Conservation (phyloP, 2,113 vertebrate species). For the Grammomys surdaster region DNA sequence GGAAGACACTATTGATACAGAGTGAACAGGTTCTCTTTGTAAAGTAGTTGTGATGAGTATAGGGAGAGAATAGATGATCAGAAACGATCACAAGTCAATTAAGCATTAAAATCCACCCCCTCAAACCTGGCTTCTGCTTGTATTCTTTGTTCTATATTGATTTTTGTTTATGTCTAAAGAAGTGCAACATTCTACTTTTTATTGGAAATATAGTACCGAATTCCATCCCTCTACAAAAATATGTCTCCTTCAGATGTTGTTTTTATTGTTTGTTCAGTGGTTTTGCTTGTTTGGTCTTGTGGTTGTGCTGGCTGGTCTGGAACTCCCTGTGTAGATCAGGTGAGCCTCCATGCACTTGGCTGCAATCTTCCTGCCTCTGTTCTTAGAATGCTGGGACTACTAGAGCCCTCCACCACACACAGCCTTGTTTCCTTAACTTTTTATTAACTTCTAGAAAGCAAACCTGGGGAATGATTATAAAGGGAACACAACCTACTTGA, state of each 20-base stretch:
- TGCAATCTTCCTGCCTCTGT: not conserved
- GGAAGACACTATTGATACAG: conserved; percentile 51
- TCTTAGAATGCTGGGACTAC: not conserved
- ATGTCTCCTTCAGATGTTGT: not conserved
- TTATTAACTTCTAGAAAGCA: not conserved
- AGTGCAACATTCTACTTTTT: not conserved
- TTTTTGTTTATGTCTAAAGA: conserved; percentile 30
- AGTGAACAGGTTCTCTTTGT: conserved; percentile 46
- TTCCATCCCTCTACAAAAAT: not conserved
- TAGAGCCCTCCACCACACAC: not conserved
- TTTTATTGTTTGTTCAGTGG: not conserved
- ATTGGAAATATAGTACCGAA: not conserved
- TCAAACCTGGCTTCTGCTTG: not conserved
- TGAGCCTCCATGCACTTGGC: not conserved
- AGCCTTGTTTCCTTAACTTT: not conserved
- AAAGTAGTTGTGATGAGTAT: conserved; percentile 34
- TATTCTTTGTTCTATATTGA: not conserved
- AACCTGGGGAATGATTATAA: not conserved
- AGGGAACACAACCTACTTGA: not conserved
- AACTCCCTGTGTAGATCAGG: not conserved
- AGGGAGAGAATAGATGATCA: conserved; percentile 26
- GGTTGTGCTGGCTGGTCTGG: too few species aligned
- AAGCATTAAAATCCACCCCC: not conserved
- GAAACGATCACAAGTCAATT: conserved; percentile 17
- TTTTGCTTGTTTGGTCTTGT: not conserved